phyloP scores from a whole-genome alignment of 1,140 invertebrate genomes.

The Stegodyphus mimosarum region DNA sequence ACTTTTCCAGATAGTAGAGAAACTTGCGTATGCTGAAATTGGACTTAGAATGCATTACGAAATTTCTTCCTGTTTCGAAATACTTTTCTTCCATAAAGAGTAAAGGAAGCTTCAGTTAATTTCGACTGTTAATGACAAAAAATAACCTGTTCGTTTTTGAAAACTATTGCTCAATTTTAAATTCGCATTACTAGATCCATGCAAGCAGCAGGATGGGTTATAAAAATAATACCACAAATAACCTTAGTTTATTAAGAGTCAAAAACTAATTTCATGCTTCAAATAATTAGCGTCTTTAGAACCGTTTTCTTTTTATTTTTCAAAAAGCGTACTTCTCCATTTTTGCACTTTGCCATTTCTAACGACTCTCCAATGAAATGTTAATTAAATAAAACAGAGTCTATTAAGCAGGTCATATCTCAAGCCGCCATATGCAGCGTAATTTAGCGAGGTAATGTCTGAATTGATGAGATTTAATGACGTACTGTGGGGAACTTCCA shows the following conservation, averaged over 20 bases:
- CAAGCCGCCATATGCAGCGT: conserved; percentile 32
- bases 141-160: too few species aligned
- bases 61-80: too few species aligned
- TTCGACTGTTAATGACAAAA: too few species aligned
- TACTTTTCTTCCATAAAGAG: too few species aligned
- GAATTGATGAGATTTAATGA: conserved; percentile 54
- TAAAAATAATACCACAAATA: background rate
- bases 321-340: background rate
- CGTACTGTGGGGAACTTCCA: background rate
- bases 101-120: too few species aligned
- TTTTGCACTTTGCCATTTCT: conserved; percentile 1
- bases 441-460: conserved; percentile 38
- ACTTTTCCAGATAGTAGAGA: too few species aligned
- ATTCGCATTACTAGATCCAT: too few species aligned
- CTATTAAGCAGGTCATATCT: conserved; percentile 36
- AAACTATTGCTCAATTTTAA: too few species aligned
- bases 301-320: background rate
- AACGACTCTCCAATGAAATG: conserved; percentile 21
- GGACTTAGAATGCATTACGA: too few species aligned
- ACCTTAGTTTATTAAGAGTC: conserved; percentile 47
- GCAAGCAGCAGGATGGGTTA: too few species aligned
- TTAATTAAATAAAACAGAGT: conserved; percentile 51
- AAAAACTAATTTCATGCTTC: conserved; percentile 55
- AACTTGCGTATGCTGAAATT: too few species aligned
- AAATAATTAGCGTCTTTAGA: conserved; percentile 32